Evolutionary conservation across 2,113 vertebrate genomes (phyloP).

Genomic region (Lagopus muta): DNA sequence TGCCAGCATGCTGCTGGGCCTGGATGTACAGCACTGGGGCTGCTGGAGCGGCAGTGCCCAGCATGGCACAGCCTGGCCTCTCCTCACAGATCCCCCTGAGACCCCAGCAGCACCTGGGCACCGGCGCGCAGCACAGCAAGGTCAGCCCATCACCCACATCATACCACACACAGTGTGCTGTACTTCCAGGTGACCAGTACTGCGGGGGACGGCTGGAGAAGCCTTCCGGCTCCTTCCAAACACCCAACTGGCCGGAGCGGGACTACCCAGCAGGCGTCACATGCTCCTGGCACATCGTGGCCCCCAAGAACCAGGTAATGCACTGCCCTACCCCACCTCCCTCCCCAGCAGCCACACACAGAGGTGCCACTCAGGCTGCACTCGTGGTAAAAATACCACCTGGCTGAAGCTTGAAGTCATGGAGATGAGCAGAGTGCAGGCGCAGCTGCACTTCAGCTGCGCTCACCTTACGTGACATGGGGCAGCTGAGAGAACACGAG

Average conservation of each 20-base stretch:
- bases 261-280: conserved; percentile 96
- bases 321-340: accelerated
- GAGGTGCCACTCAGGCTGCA: accelerated
- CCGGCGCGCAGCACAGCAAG: not conserved
- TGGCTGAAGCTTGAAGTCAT: accelerated
- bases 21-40: accelerated
- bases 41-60: accelerated
- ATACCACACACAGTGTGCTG: not conserved
- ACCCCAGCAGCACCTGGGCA: not conserved
- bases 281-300: conserved; percentile 95
- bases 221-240: conserved; percentile 90
- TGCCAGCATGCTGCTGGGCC: not conserved
- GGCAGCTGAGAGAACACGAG: not conserved
- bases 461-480: accelerated
- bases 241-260: conserved; percentile 96
- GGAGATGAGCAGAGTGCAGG: not conserved
- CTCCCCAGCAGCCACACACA: accelerated
- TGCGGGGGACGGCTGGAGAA: conserved; percentile 93
- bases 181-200: conserved; percentile 92
- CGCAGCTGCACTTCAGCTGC: accelerated
- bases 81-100: not conserved
- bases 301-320: conserved; percentile 93
- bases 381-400: accelerated
- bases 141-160: accelerated
- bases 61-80: not conserved